phyloP scores from a whole-genome alignment of 2,888 invertebrate genomes.

The Hirtodrosophila duncani region DNA sequence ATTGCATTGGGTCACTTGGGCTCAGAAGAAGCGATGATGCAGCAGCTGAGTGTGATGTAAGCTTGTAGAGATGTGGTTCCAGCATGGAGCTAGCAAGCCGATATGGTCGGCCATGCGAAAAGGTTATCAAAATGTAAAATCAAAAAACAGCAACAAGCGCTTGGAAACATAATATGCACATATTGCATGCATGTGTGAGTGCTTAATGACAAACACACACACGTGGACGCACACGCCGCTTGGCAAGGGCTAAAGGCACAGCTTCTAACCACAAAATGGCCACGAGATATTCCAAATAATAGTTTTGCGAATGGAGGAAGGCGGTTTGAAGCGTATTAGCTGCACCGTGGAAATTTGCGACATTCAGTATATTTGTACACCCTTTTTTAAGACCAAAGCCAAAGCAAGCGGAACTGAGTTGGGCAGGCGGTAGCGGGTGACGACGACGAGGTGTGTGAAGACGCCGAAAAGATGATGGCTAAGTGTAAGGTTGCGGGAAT shows the following conservation, averaged over 20 bases:
- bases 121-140: slow-evolving; percentile 53
- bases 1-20: slow-evolving; percentile 31
- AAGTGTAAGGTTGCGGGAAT: slow-evolving; percentile 3
- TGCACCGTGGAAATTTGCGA: no score
- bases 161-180: slow-evolving; percentile 35
- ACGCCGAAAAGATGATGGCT: neutral
- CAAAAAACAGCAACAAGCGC: slow-evolving; percentile 25
- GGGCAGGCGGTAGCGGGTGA: no score
- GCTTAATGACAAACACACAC: slow-evolving; percentile 16
- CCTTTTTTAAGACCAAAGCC: no score
- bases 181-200: slow-evolving; percentile 35
- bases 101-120: slow-evolving; percentile 22
- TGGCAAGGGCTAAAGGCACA: slow-evolving; percentile 19
- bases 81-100: no score
- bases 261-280: slow-evolving; percentile 61
- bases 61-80: neutral
- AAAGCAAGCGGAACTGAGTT: no score
- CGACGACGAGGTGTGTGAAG: neutral
- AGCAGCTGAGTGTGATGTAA: slow-evolving; percentile 24
- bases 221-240: slow-evolving; percentile 16
- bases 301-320: no score
- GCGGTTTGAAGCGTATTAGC: slow-evolving; percentile 19
- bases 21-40: neutral
- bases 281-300: slow-evolving; percentile 31
- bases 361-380: no score